Evolutionary conservation across 2,888 invertebrate genomes (phyloP).

Genomic region (Vesta saturnalis): DNA sequence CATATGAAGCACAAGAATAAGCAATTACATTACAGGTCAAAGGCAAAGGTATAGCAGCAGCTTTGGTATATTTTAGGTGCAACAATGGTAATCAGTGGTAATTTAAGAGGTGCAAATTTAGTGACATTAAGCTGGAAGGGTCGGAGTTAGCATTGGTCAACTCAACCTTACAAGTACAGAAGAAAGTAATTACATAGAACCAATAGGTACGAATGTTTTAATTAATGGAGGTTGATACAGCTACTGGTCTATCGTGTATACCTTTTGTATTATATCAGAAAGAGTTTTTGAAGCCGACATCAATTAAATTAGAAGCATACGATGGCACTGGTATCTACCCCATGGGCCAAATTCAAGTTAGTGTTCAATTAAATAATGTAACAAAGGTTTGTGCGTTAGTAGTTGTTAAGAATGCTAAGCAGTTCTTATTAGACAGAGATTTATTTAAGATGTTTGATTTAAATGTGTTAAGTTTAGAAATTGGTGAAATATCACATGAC

Average conservation of each 20-base stretch:
- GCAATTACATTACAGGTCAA: neutral
- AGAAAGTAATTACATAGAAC: neutral
- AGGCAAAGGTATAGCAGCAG: neutral
- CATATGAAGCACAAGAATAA: too few species aligned
- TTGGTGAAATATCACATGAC: too few species aligned
- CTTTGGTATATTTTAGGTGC: neutral
- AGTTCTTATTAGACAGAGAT: neutral
- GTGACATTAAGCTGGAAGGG: neutral
- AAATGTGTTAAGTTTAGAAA: neutral
- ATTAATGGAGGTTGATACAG: too few species aligned
- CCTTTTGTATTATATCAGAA: too few species aligned
- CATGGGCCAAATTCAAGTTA: too few species aligned
- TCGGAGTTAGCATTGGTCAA: neutral
- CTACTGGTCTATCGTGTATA: too few species aligned
- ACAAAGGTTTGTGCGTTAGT: too few species aligned
- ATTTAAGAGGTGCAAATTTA: neutral
- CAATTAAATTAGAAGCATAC: too few species aligned
- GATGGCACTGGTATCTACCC: too few species aligned
- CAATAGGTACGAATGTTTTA: too few species aligned
- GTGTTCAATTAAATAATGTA: too few species aligned
- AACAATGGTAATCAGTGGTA: neutral
- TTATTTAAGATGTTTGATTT: neutral
- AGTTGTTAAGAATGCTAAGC: too few species aligned
- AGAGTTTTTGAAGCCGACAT: neutral
- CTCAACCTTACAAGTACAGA: neutral